Evolutionary conservation across 2,113 vertebrate species (phyloP), one percentile per base, ranked within the genome.

Genomic region (Chrysemys picta): DNA sequence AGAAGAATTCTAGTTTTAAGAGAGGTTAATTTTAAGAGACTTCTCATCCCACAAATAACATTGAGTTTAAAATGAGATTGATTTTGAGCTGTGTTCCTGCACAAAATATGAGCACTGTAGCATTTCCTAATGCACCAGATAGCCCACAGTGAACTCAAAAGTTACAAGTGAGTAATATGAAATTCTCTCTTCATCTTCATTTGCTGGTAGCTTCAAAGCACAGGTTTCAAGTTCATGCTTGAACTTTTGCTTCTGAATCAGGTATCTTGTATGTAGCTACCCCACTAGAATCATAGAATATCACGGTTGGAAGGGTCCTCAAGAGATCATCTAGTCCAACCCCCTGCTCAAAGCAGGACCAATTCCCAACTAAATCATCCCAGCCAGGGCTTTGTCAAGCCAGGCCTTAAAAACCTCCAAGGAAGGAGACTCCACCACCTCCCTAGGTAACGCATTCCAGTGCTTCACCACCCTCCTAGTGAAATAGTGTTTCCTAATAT

Each of bases 191-290:
- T n/a, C 4, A 42, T 80, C 54, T 87, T 62, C 35, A 1, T 89
- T 93, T 87, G 7, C 47, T 72, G 21, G 17, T 49, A 0, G 2
- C 83, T 45, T 38, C 47, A 38, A 22, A 75, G 38, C 69, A 75
- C 38, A 42, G 21, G 38, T 75, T 42, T 75, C 0, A 9, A 87
- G n/a, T 6, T 81, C 65, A 59, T 56, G 0, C 3, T 1, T 76
- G 35, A n/a, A 59, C 50, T 17, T 87, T 16, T 52, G 2, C 57
- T 6, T 56, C 42, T 65, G 0, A 3, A 50, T 13, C 0, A 0
- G 22, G 47, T 52, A 2, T 17, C 21, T 11, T 76, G 4, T 47
- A 4, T 0, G 0, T 27, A 50, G 53, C 65, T 91, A 7, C 27
- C n/a, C n/a, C n/a, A 38, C 8, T n/a, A n/a, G n/a, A n/a, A n/a